These are phyloP conservation scores for Alauda arvensis DNA, from an alignment of 2,797 vertebrate species.

Conservation along the genomic window DNA sequence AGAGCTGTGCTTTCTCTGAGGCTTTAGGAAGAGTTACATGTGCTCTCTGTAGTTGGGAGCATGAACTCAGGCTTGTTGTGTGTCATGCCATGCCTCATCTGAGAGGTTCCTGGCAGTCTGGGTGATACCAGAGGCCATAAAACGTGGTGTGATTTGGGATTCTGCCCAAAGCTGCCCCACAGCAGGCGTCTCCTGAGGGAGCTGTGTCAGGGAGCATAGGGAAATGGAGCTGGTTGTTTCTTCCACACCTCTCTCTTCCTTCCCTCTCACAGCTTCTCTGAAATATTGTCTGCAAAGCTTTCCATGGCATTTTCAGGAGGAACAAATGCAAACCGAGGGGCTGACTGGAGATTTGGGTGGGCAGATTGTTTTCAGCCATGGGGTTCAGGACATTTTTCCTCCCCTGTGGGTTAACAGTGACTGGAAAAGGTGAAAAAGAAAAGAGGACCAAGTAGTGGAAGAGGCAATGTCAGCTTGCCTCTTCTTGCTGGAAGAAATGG, in stretches of 20 bases:
- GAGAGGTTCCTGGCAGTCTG: background rate
- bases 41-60: background rate
- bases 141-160: background rate
- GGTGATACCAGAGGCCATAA: background rate
- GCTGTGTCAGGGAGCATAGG: background rate
- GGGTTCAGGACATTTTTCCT: background rate
- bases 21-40: rapidly evolving
- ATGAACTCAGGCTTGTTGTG: rapidly evolving
- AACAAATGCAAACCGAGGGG: background rate
- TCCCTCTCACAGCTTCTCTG: background rate
- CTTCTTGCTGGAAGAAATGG: background rate
- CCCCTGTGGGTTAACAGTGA: background rate
- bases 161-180: background rate
- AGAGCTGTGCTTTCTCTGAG: background rate
- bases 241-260: background rate
- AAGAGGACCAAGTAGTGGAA: background rate
- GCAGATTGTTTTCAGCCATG: rapidly evolving
- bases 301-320: background rate
- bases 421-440: background rate
- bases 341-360: background rate
- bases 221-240: rapidly evolving
- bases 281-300: rapidly evolving
- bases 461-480: background rate
- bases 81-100: background rate
- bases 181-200: background rate